Evolutionary conservation across 2,113 vertebrate species (phyloP).

Genomic region (Todiramphus saurophagus): DNA sequence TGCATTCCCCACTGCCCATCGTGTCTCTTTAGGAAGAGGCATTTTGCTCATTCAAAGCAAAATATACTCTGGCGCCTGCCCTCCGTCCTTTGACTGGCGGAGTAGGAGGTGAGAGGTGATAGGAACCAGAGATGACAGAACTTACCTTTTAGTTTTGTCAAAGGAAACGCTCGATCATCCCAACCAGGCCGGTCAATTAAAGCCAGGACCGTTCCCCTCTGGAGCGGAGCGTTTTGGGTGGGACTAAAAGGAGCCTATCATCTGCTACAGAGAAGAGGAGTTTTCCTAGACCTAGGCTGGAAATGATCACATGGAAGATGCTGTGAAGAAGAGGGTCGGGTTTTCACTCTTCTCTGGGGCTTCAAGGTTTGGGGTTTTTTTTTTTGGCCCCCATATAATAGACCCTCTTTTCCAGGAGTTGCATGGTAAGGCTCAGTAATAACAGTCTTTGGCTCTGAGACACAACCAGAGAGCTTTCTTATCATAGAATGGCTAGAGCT

Average conservation of each 20-base stretch:
- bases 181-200: neutral
- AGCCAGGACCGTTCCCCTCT: rapidly evolving
- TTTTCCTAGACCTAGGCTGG: neutral
- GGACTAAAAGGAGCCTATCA: neutral
- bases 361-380: neutral
- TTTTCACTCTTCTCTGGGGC: neutral
- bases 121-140: neutral
- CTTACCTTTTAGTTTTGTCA: neutral
- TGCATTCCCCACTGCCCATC: neutral
- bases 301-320: neutral
- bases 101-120: neutral
- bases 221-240: neutral
- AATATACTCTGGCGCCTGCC: too few relatives aligned
- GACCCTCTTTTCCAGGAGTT: neutral
- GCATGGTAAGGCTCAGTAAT: neutral
- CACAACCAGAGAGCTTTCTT: neutral
- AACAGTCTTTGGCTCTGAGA: neutral
- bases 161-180: neutral
- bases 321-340: neutral
- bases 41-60: neutral
- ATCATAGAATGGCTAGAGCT: too few relatives aligned
- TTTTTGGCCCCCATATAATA: too few relatives aligned
- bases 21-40: rapidly evolving
- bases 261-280: neutral
- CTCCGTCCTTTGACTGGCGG: neutral